A percentile compares a stretch with the other conserved stretches of the same genome.
Evolutionary conservation across 2,113 vertebrate genomes (phyloP).

Genomic region (Tupaia chinensis): DNA sequence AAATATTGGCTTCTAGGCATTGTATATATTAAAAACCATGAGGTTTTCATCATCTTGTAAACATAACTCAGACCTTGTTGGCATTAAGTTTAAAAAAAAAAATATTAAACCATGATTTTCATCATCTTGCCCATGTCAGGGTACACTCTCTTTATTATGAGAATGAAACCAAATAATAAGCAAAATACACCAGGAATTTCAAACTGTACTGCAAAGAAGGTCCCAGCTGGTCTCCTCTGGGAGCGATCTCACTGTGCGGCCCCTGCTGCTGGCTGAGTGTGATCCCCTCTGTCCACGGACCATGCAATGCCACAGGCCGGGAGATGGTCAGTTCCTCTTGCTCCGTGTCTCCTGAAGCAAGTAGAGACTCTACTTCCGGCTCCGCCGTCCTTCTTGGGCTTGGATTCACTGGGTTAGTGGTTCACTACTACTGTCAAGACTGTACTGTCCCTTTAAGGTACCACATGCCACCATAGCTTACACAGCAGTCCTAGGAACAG

Average conservation of each 20-base stretch:
- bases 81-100: slow-evolving; percentile 87
- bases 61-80: slow-evolving; percentile 87
- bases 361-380: neutral
- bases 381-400: slow-evolving; percentile 61
- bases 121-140: slow-evolving; percentile 81
- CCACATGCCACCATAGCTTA: slow-evolving; percentile 96
- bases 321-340: slow-evolving; percentile 67
- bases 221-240: slow-evolving; percentile 68
- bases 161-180: slow-evolving; percentile 82
- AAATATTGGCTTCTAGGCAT: slow-evolving; percentile 73
- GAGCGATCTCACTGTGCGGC: neutral
- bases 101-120: slow-evolving; percentile 86
- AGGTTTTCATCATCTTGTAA: slow-evolving; percentile 83
- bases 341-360: slow-evolving; percentile 47
- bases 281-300: neutral
- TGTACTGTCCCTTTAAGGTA: slow-evolving; percentile 98
- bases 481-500: slow-evolving; percentile 94
- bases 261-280: neutral
- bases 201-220: slow-evolving; percentile 78
- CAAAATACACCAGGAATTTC: slow-evolving; percentile 85
- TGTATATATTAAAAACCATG: slow-evolving; percentile 82
- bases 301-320: slow-evolving; percentile 20
- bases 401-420: neutral
- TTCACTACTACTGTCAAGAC: slow-evolving; percentile 90
- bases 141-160: slow-evolving; percentile 82